A percentile compares a stretch with the other conserved stretches of the same genome.
These are phyloP conservation scores for Tillus elongatus DNA, from an alignment of 2,888 invertebrate genomes.

Conservation along the genomic window DNA sequence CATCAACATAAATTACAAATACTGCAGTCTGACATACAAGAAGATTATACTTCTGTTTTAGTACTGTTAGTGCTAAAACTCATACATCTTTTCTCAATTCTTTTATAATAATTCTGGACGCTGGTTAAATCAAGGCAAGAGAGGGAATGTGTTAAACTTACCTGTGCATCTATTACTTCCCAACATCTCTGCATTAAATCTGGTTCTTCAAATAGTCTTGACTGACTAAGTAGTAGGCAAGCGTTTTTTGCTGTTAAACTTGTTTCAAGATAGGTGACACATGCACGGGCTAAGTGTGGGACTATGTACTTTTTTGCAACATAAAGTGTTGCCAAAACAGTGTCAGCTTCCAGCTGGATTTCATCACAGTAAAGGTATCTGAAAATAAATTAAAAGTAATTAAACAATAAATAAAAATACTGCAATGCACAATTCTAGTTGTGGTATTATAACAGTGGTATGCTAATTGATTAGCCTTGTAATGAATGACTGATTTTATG, in stretches of 20 bases:
- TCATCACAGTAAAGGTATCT: constrained; percentile 97
- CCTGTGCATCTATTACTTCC: constrained; percentile 97
- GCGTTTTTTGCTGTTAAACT: constrained; percentile 94
- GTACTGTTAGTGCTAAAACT: constrained; percentile 28
- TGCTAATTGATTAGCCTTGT: too few relatives aligned
- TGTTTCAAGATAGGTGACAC: constrained; percentile 91
- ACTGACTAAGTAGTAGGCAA: constrained; percentile 89
- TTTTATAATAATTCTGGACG: constrained; percentile 12
- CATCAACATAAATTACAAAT: too few relatives aligned
- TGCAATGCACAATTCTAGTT: too few relatives aligned
- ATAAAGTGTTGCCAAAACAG: constrained; percentile 87
- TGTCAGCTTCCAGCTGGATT: constrained; percentile 89
- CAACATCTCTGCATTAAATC: constrained; percentile 94
- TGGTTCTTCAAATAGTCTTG: constrained; percentile 90
- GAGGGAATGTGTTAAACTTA: constrained; percentile 48
- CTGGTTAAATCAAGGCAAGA: constrained; percentile 35
- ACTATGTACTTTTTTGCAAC: constrained; percentile 97
- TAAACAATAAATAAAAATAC: too few relatives aligned
- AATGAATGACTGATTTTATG: too few relatives aligned
- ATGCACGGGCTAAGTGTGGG: constrained; percentile 85
- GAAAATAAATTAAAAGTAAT: too few relatives aligned
- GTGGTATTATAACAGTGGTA: too few relatives aligned
- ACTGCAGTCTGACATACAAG: too few relatives aligned
- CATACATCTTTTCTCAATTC: constrained; percentile 32
- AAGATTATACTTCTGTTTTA: background rate